Evolutionary conservation across 2,113 vertebrate genomes (phyloP).

Genomic region (Manacus vitellinus): DNA sequence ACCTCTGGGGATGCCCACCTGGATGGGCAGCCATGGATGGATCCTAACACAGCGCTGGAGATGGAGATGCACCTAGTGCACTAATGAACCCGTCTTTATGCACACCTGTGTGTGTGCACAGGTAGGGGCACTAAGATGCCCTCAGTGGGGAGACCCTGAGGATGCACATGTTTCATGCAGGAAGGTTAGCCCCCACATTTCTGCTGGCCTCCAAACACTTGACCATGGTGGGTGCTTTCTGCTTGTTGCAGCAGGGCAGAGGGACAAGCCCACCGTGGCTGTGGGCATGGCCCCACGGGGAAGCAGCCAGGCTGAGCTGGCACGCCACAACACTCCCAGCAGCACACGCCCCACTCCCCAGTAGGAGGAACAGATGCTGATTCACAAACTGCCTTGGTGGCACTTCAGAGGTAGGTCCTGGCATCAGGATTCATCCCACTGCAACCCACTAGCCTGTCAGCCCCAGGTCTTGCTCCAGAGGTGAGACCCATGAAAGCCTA

Average conservation of each 20-base stretch:
- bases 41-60: neutral
- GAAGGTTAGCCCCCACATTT: neutral
- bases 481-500: neutral
- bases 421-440: accelerated
- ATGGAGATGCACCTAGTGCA: neutral
- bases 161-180: neutral
- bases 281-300: neutral
- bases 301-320: neutral
- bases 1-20: accelerated
- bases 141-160: accelerated
- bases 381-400: accelerated
- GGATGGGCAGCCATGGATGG: accelerated
- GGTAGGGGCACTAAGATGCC: neutral
- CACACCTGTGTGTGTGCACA: neutral
- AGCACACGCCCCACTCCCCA: accelerated
- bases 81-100: accelerated
- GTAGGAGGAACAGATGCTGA: neutral
- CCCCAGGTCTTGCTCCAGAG: neutral
- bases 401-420: neutral
- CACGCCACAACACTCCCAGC: neutral
- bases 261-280: neutral
- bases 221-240: neutral
- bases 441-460: neutral
- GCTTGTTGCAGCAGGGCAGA: neutral
- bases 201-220: neutral